A percentile compares a stretch with the other conserved stretches of the same genome.
Evolutionary conservation across 2,113 vertebrate species (phyloP).

Genomic region (Vireo altiloquus): DNA sequence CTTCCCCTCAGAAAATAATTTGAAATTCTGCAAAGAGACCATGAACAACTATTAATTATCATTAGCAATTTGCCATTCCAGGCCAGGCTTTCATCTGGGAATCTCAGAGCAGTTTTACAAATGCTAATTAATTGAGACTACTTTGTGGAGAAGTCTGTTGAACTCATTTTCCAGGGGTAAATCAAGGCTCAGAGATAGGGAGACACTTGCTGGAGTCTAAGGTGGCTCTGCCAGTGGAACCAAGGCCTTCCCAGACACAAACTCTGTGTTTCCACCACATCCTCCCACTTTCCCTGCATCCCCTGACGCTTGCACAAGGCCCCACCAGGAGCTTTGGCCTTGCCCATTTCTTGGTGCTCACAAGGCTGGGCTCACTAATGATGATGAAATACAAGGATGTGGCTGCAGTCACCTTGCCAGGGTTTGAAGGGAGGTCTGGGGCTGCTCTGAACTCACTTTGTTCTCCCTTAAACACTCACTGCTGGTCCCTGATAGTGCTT

Average conservation of each 20-base stretch:
- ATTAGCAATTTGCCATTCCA: slow-evolving; percentile 58
- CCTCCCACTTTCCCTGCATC: neutral
- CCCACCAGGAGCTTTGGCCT: neutral
- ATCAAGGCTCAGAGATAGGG: slow-evolving; percentile 15
- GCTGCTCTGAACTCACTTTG: neutral
- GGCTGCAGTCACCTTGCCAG: neutral
- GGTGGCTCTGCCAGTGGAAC: neutral
- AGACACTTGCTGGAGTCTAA: neutral
- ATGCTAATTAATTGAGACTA: slow-evolving; percentile 59
- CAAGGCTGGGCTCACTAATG: neutral
- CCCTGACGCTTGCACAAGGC: no score
- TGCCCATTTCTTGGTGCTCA: neutral
- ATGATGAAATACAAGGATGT: neutral
- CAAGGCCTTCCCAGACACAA: neutral
- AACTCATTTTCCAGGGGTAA: slow-evolving; percentile 50
- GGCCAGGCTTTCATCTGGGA: slow-evolving; percentile 52
- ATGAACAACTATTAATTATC: slow-evolving; percentile 63
- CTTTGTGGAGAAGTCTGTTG: slow-evolving; percentile 26
- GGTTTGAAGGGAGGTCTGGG: neutral
- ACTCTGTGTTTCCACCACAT: fast-evolving
- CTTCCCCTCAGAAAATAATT: slow-evolving; percentile 8
- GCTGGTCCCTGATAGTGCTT: neutral
- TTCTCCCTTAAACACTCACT: neutral
- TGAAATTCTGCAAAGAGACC: slow-evolving; percentile 16
- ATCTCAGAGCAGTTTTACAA: slow-evolving; percentile 44